Evolutionary conservation across 2,797 vertebrate species (phyloP).

Genomic region (Amniataba percoides): DNA sequence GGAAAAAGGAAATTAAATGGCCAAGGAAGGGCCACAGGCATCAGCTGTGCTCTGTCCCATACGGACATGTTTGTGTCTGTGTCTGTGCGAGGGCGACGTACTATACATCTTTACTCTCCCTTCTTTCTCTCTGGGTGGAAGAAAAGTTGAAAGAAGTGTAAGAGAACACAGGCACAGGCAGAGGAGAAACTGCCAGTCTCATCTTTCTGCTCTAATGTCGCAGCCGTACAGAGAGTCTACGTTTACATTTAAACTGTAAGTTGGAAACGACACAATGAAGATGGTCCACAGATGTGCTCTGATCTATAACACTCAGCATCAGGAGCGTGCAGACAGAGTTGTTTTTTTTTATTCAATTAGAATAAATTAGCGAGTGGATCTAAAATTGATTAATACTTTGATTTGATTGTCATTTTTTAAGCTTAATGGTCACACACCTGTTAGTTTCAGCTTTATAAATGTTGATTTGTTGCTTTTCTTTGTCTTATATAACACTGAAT

Average conservation of each 20-base stretch:
- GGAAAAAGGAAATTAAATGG: conserved; percentile 54
- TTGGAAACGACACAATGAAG: no score
- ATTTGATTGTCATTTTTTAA: background rate
- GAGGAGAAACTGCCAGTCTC: background rate
- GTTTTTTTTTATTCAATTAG: background rate
- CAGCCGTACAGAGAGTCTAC: background rate
- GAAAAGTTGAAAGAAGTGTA: background rate
- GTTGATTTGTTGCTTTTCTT: background rate
- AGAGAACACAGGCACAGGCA: background rate
- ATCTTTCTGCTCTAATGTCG: background rate
- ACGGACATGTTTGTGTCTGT: conserved; percentile 13
- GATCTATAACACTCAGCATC: no score
- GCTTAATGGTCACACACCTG: background rate
- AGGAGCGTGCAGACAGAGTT: no score
- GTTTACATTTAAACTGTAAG: background rate
- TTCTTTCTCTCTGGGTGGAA: background rate
- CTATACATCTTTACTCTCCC: background rate
- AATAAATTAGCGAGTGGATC: no score
- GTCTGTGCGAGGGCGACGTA: background rate
- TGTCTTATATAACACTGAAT: background rate
- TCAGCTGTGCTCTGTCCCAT: conserved; percentile 6
- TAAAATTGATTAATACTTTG: background rate
- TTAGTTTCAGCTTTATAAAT: background rate
- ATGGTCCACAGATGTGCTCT: no score
- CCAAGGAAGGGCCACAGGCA: conserved; percentile 27